Evolutionary conservation across 1,140 invertebrate genomes (phyloP).

Genomic region (Nymphalis io): DNA sequence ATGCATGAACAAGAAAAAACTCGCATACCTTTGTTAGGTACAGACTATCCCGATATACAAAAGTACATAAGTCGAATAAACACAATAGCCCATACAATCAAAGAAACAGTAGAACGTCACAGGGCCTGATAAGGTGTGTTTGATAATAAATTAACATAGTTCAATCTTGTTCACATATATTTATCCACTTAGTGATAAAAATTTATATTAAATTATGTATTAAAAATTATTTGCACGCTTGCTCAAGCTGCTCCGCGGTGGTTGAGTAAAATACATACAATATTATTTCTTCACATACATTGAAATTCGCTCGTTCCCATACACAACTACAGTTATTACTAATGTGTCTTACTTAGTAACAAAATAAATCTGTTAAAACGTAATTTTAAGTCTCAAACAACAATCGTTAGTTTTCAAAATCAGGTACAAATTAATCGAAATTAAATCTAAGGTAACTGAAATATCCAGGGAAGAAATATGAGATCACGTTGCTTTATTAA

Average conservation of each 20-base stretch:
- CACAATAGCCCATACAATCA: conserved; percentile 7
- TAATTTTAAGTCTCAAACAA: conserved; percentile 75
- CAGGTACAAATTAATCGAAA: conserved; percentile 79
- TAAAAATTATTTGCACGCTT: conserved; percentile 72
- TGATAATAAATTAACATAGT: not conserved
- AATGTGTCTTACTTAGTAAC: conserved; percentile 57
- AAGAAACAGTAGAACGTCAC: not conserved
- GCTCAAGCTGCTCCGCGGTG: conserved; percentile 70
- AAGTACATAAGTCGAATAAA: conserved; percentile 9
- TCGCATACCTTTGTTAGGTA: not conserved
- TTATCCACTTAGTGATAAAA: conserved; percentile 51
- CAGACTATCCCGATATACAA: not conserved
- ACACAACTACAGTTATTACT: conserved; percentile 55
- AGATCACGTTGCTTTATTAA: conserved; percentile 62
- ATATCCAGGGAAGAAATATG: conserved; percentile 68
- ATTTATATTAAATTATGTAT: conserved; percentile 52
- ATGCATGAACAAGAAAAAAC: conserved; percentile 33
- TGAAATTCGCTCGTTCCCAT: conserved; percentile 69
- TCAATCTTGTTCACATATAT: conserved; percentile 37
- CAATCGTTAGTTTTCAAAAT: conserved; percentile 68
- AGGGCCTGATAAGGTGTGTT: not conserved
- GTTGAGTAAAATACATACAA: conserved; percentile 56
- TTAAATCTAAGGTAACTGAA: conserved; percentile 78
- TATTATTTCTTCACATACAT: conserved; percentile 52
- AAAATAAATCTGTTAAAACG: conserved; percentile 73